Evolutionary conservation across 2,888 invertebrate genomes (phyloP), one percentile per base, ranked within the genome.

Genomic region (Dryocosmus kuriphilus): DNA sequence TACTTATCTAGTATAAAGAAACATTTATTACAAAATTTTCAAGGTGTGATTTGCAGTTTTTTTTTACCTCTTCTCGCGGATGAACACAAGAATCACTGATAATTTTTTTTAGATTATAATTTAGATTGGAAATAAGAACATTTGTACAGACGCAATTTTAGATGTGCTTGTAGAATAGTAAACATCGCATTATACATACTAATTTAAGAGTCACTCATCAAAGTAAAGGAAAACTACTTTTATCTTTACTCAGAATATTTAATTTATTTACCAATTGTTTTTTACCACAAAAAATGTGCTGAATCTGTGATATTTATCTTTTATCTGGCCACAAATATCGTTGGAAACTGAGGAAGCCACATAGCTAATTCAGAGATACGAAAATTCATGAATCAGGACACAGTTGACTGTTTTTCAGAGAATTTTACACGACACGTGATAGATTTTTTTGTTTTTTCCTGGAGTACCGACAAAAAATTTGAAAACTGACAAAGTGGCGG

Each of bases 61-160:
- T 41, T 30, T 51, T n/a, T n/a, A 71, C 51, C 30, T 71, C 11
- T 27, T 46, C 41, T 46, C 46, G 19, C 19, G 27, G 16, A 24
- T 24, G 24, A 71, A 51, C 9, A 71, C 51, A 71, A 51, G 51
- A 71, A 71, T n/a, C 24, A 30, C 46, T 46, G 67, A 51, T 67
- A 27, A 51, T 41, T 67, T 27, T 67, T 19, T 19, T 41, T 30
- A 67, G 67, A 67, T 67, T 22, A 46, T 67, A 30, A 46, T 67
- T 67, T 51, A 67, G 67, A 67, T 67, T 51, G n/a, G 24, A 67
- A 46, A 30, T 67, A 67, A 67, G 27, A 41, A 51, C 46, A 30
- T 46, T 67, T 27, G 41, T 30, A 51, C n/a, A 30, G 67, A 27
- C 41, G 27, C 41, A 67, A 67, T 46, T 46, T 2, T 41, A 57